Evolutionary conservation across 2,113 vertebrate species (phyloP).

Genomic region (Eclectus roratus): DNA sequence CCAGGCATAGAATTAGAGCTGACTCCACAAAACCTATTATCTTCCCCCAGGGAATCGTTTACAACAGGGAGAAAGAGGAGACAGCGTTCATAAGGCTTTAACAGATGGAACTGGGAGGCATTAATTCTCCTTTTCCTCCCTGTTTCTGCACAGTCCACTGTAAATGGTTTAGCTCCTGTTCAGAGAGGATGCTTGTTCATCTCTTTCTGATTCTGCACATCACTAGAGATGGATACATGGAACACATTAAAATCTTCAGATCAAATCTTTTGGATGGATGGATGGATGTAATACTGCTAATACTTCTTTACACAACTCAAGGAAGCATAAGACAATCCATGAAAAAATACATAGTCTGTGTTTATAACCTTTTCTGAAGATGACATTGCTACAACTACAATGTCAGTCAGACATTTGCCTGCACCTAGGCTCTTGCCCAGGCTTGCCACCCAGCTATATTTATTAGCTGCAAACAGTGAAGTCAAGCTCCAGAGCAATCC

Average conservation of each 20-base stretch:
- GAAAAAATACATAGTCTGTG: neutral
- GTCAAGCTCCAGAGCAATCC: neutral
- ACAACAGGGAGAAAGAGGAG: neutral
- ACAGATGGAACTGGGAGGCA: neutral
- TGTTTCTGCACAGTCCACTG: neutral
- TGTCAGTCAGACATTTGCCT: neutral
- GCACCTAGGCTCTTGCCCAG: neutral
- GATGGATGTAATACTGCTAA: neutral
- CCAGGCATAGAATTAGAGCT: neutral
- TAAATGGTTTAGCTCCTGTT: neutral
- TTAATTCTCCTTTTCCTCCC: neutral
- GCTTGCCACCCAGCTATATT: neutral
- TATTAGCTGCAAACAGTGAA: neutral
- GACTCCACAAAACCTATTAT: neutral
- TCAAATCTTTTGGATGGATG: neutral
- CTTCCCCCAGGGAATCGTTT: neutral
- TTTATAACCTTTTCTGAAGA: neutral
- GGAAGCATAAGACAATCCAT: neutral
- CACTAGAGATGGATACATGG: neutral
- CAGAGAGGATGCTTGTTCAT: neutral
- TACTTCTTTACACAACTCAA: neutral
- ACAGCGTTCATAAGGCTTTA: neutral
- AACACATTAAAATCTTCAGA: neutral
- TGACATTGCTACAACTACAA: neutral
- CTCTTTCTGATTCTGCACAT: neutral